Evolutionary conservation across 2,797 vertebrate genomes (phyloP).

Genomic region (Acanthis flammea): DNA sequence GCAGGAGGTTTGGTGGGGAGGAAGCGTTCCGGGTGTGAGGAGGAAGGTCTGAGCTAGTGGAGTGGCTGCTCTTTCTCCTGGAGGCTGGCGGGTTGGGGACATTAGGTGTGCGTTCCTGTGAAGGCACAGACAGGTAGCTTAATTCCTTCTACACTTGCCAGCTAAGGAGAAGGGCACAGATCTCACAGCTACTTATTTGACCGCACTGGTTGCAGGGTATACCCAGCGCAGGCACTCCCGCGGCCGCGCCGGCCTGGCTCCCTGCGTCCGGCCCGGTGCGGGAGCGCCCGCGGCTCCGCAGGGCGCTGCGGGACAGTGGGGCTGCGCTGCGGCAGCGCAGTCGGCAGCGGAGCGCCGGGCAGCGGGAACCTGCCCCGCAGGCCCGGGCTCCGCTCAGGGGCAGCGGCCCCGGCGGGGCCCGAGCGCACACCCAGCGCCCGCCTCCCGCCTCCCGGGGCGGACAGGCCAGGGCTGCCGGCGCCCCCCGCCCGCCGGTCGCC

Average conservation of each 20-base stretch:
- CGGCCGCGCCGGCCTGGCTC: background rate
- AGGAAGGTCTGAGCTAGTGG: background rate
- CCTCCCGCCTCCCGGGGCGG: background rate
- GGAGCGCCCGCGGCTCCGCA: background rate
- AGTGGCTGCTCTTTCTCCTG: background rate
- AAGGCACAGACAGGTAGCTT: background rate
- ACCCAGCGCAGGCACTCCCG: rapidly evolving
- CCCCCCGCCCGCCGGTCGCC: background rate
- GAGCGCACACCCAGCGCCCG: background rate
- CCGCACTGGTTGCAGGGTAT: background rate
- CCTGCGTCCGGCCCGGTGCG: rapidly evolving
- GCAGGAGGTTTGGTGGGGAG: background rate
- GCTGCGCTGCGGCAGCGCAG: background rate
- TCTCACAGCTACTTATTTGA: rapidly evolving
- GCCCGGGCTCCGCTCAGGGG: background rate
- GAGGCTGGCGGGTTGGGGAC: background rate
- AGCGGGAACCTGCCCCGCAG: too few relatives aligned
- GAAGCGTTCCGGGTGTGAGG: rapidly evolving
- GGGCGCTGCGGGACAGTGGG: background rate
- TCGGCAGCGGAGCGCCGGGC: background rate
- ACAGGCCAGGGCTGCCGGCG: background rate
- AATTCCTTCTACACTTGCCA: background rate
- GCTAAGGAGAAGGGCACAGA: background rate
- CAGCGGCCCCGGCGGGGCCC: too few relatives aligned
- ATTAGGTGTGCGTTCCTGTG: rapidly evolving